Conservation (phyloP, 2,888 invertebrate genomes). For the Cinara cedri region DNA sequence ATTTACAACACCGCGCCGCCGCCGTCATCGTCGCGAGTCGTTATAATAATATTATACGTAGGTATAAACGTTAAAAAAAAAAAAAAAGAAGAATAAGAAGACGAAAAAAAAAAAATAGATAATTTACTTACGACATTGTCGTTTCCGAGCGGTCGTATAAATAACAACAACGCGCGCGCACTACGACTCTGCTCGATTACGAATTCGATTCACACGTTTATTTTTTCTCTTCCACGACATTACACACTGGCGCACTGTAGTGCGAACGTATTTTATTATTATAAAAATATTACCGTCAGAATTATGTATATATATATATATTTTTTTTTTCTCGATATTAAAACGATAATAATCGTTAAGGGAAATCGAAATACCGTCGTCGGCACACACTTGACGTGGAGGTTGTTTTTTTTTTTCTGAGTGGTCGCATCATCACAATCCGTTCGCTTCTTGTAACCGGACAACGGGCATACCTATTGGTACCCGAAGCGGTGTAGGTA, state of each 20-base stretch:
- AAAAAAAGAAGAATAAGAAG: no score
- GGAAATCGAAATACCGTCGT: slow-evolving; percentile 7
- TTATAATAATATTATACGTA: no score
- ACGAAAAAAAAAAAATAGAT: no score
- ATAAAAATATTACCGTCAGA: neutral
- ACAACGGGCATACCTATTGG: neutral
- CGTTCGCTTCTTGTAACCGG: neutral
- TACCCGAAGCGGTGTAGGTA: neutral
- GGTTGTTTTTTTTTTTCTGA: no score
- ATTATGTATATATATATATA: neutral
- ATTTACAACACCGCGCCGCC: no score
- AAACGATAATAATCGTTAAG: slow-evolving; percentile 6
- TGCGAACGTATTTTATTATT: neutral
- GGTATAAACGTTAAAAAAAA: no score
- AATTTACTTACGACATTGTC: no score
- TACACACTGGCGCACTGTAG: no score
- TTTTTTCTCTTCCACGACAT: neutral
- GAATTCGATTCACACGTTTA: neutral
- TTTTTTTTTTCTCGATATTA: neutral
- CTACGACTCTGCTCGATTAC: neutral
- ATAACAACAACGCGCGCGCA: neutral
- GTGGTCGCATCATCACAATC: neutral
- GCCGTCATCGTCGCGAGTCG: no score
- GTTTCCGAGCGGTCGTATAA: neutral
- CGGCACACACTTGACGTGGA: neutral